Percentiles rank a stretch among this genome's conserved stretches.
phyloP scores from a whole-genome alignment of 2,113 vertebrate species.

The Haliaeetus leucogaster region DNA sequence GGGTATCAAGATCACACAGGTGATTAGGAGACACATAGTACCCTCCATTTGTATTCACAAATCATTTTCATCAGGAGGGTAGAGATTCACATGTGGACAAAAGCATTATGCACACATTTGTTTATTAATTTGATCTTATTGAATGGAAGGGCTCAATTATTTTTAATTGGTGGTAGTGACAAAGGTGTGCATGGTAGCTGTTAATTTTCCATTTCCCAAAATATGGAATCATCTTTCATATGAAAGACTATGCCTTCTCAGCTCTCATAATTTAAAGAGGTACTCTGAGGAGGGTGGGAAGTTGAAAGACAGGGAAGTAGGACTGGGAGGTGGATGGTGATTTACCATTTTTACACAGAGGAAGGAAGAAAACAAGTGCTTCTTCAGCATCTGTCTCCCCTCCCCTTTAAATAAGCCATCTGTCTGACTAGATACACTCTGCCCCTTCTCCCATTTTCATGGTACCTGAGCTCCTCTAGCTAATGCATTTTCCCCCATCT shows the following conservation, averaged over 20 bases:
- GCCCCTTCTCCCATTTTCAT: background rate
- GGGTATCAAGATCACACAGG: background rate
- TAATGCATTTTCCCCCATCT: background rate
- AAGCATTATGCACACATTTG: background rate
- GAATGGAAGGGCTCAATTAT: background rate
- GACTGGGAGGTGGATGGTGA: background rate
- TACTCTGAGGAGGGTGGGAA: background rate
- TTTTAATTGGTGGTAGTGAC: background rate
- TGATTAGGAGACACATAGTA: background rate
- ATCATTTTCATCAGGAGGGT: background rate
- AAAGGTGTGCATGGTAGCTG: background rate
- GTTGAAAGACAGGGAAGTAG: background rate
- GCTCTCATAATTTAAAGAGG: background rate
- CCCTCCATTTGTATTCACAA: background rate
- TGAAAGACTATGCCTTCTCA: background rate
- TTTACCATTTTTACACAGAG: background rate
- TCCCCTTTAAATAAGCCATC: background rate
- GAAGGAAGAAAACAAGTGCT: background rate
- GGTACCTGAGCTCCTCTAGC: background rate
- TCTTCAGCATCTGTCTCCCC: background rate
- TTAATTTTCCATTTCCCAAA: background rate
- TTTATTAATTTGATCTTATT: background rate
- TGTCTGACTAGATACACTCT: background rate
- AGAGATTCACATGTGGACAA: background rate
- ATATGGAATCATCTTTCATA: background rate